Percentiles rank a stretch among this genome's conserved stretches.
Evolutionary conservation across 1,140 invertebrate genomes (phyloP).

Genomic region (Eufriesea mexicana): DNA sequence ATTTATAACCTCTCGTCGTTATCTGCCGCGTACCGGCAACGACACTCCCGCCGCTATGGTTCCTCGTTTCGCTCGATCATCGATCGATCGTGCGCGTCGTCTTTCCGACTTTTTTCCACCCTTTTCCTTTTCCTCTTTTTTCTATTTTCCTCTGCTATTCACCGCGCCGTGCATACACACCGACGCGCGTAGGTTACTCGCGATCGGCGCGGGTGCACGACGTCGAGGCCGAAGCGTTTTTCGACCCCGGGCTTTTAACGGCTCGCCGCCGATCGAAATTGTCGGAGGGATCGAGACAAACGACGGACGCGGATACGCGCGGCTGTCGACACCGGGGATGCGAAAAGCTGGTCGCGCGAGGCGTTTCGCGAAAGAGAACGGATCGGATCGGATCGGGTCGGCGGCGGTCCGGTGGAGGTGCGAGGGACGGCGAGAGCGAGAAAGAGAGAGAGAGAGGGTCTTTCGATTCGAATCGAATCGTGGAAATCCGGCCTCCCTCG

Average conservation of each 20-base stretch:
- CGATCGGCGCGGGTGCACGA: no score
- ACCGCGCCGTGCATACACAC: no score
- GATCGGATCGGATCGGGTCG: background rate
- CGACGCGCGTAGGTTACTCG: background rate
- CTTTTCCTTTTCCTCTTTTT: no score
- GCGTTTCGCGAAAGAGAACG: background rate
- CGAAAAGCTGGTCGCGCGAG: background rate
- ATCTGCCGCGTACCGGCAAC: conserved; percentile 70
- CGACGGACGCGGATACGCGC: background rate
- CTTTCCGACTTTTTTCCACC: conserved; percentile 9
- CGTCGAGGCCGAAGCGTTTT: background rate
- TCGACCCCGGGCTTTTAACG: conserved; percentile 1
- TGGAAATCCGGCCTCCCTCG: conserved; percentile 6
- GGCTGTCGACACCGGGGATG: background rate
- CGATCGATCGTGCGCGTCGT: conserved; percentile 62
- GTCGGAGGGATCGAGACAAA: conserved; percentile 2
- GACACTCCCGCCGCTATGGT: conserved; percentile 35
- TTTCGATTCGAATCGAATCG: conserved; percentile 23
- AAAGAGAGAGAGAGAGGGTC: background rate
- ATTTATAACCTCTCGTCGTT: conserved; percentile 81
- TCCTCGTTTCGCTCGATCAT: conserved; percentile 61
- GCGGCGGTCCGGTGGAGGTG: background rate
- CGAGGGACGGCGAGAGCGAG: background rate
- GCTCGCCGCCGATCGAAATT: background rate
- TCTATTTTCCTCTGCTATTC: no score